Evolutionary conservation across 2,888 invertebrate genomes (phyloP).

Genomic region (Melanchra persicariae): DNA sequence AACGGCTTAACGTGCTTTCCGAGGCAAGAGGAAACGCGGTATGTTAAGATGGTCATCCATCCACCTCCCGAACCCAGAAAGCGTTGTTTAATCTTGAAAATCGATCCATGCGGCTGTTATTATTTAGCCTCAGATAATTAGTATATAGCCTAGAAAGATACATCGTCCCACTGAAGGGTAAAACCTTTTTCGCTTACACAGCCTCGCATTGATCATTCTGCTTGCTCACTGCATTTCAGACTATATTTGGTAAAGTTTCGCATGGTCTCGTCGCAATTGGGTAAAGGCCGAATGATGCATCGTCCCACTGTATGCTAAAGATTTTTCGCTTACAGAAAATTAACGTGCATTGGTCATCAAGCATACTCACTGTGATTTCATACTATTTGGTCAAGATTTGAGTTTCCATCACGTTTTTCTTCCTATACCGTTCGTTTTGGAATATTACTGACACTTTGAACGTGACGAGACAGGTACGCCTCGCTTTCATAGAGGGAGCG

Average conservation of each 20-base stretch:
- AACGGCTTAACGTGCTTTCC: no score
- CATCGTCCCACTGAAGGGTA: background rate
- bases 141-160: no score
- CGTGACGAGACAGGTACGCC: background rate
- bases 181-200: background rate
- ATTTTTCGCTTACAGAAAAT: no score
- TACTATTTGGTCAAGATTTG: conserved; percentile 4
- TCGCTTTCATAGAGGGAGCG: background rate
- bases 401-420: conserved; percentile 16
- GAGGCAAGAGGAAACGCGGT: no score
- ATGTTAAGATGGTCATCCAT: no score
- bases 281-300: no score
- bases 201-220: background rate
- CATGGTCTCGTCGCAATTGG: no score
- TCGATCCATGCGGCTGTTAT: no score
- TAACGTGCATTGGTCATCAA: background rate
- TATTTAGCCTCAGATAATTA: no score
- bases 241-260: background rate
- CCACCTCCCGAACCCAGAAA: no score
- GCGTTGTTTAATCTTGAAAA: no score
- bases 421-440: background rate
- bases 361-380: conserved; percentile 4
- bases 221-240: conserved; percentile 1
- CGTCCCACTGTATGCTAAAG: no score
- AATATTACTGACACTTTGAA: conserved; percentile 3